Evolutionary conservation across 2,797 vertebrate species (phyloP).

Genomic region (Urophycis tenuis): DNA sequence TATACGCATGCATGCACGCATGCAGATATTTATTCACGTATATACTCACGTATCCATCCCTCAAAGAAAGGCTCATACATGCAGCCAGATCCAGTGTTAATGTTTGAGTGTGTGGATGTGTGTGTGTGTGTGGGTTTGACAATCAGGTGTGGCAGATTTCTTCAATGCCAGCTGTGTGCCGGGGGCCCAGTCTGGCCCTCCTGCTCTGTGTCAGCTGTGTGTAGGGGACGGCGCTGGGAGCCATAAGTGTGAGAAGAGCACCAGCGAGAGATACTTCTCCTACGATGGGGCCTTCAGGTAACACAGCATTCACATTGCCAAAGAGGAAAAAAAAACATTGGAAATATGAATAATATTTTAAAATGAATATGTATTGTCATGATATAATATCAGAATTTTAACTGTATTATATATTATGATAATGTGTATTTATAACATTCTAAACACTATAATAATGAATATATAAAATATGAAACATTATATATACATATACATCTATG

Average conservation of each 20-base stretch:
- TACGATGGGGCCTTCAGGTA: constrained; percentile 93
- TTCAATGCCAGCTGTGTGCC: constrained; percentile 87
- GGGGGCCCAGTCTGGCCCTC: constrained; percentile 67
- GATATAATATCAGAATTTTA: no score
- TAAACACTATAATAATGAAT: no score
- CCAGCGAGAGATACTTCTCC: constrained; percentile 74
- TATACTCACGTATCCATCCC: no score
- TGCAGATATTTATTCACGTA: not conserved
- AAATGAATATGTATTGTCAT: not conserved
- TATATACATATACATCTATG: no score
- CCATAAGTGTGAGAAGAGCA: constrained; percentile 67
- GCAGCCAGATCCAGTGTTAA: not conserved
- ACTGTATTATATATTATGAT: no score
- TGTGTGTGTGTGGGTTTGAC: not conserved
- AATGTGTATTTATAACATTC: no score
- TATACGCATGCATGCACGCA: not conserved
- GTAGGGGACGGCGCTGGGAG: constrained; percentile 64
- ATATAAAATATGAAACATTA: no score
- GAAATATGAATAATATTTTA: not conserved
- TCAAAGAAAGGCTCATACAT: no score
- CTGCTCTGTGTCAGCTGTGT: constrained; percentile 81
- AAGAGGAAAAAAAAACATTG: not conserved
- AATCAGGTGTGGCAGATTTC: constrained; percentile 78
- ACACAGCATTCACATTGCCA: constrained; percentile 11
- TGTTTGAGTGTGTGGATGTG: constrained; percentile 22